These are phyloP conservation scores for Nowickia ferox DNA, from an alignment of 2,888 invertebrate species.

Conservation along the genomic window DNA sequence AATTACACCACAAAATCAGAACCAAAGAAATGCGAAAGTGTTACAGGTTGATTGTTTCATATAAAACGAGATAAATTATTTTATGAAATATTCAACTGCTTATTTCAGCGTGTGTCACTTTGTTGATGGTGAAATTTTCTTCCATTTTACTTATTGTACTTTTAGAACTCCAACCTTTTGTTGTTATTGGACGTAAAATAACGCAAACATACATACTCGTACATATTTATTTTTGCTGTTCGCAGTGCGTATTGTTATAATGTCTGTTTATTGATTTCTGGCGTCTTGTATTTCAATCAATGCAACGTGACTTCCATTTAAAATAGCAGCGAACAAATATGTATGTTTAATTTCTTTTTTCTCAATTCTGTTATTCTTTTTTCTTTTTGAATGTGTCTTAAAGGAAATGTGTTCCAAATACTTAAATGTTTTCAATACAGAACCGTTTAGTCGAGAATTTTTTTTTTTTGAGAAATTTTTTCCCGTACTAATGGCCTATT, in stretches of 20 bases:
- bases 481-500: background rate
- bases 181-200: conserved; percentile 4
- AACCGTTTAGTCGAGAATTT: conserved; percentile 7
- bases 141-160: background rate
- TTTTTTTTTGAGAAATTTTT: background rate
- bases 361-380: conserved; percentile 3
- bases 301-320: conserved; percentile 61
- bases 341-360: conserved; percentile 1
- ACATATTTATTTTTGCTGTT: conserved; percentile 6
- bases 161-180: background rate
- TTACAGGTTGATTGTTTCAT: too few relatives aligned
- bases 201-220: background rate
- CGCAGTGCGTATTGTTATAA: background rate
- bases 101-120: background rate
- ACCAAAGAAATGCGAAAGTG: too few relatives aligned
- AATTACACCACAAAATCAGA: too few relatives aligned
- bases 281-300: conserved; percentile 46
- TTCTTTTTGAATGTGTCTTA: conserved; percentile 1
- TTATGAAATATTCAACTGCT: too few relatives aligned
- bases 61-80: too few relatives aligned
- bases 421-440: conserved; percentile 1
- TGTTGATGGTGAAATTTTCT: background rate
- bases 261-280: conserved; percentile 59
- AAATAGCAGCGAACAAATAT: conserved; percentile 20
- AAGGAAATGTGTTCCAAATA: conserved; percentile 64